phyloP scores from a whole-genome alignment of 2,113 vertebrate species.

The Erythrocercus mccallii region DNA sequence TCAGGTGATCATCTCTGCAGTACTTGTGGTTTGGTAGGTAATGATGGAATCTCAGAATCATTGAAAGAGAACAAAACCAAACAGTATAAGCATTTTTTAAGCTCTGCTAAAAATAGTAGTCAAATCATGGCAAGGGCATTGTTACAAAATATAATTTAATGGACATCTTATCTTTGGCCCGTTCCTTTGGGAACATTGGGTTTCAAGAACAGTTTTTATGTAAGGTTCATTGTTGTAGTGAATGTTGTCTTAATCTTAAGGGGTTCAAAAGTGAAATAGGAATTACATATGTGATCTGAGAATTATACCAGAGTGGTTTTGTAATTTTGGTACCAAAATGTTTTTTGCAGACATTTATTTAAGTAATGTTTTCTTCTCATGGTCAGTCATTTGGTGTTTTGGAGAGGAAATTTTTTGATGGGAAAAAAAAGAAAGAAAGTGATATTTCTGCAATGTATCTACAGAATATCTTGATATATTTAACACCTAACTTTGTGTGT shows the following conservation, averaged over 20 bases:
- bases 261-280: background rate
- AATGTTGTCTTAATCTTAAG: conserved; percentile 8
- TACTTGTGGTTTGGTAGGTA: background rate
- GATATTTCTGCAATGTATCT: background rate
- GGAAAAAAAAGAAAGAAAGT: background rate
- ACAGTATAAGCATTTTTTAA: background rate
- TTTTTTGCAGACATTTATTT: conserved; percentile 18
- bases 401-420: background rate
- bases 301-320: conserved; percentile 13
- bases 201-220: conserved; percentile 49
- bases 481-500: background rate
- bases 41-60: background rate
- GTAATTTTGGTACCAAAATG: conserved; percentile 2
- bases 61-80: background rate
- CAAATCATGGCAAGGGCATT: background rate
- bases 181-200: background rate
- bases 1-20: background rate
- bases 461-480: conserved; percentile 16
- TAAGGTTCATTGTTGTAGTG: conserved; percentile 5
- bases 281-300: conserved; percentile 27
- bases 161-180: background rate
- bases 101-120: background rate
- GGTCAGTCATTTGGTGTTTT: background rate
- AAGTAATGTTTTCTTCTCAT: conserved; percentile 31
- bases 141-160: conserved; percentile 12